Conservation (phyloP, 2,888 invertebrate genomes). For the Oscheius sp. region DNA sequence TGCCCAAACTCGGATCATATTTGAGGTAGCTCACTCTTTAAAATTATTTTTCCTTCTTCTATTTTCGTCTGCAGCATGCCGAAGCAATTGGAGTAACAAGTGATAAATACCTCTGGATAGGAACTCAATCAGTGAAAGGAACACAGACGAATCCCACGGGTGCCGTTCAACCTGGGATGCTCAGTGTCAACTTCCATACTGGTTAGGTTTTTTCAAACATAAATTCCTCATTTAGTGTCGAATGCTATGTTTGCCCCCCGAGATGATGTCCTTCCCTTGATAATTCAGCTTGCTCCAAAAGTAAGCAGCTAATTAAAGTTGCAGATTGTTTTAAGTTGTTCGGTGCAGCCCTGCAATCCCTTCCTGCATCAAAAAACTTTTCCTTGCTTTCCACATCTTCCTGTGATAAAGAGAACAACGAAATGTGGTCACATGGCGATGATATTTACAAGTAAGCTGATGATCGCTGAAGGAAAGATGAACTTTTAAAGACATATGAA, state of each 20-base stretch:
- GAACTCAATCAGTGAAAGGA: constrained; percentile 79
- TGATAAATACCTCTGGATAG: constrained; percentile 95
- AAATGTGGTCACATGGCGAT: constrained; percentile 57
- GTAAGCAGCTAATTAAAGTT: constrained; percentile 10
- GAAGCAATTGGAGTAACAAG: constrained; percentile 81
- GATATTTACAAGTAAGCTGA: constrained; percentile 53
- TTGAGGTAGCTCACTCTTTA: constrained; percentile 72
- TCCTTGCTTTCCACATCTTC: constrained; percentile 59
- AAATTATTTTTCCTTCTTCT: not conserved
- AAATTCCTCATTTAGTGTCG: constrained; percentile 38
- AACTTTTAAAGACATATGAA: constrained; percentile 4
- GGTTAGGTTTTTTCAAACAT: not conserved
- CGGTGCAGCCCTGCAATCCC: constrained; percentile 48
- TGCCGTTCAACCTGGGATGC: constrained; percentile 65
- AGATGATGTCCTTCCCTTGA: constrained; percentile 61
- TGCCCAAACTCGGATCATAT: constrained; percentile 61
- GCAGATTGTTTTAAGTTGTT: constrained; percentile 44
- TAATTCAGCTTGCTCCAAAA: constrained; percentile 62
- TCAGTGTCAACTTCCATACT: constrained; percentile 67
- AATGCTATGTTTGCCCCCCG: constrained; percentile 66
- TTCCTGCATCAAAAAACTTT: constrained; percentile 46
- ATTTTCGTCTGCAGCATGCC: constrained; percentile 77
- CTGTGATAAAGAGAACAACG: constrained; percentile 49
- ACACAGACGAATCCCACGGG: constrained; percentile 47
- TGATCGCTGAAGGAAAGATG: not conserved